A percentile compares a stretch with the other conserved stretches of the same genome.
Evolutionary conservation across 2,888 invertebrate species (phyloP).

Genomic region (Encarsia formosa): DNA sequence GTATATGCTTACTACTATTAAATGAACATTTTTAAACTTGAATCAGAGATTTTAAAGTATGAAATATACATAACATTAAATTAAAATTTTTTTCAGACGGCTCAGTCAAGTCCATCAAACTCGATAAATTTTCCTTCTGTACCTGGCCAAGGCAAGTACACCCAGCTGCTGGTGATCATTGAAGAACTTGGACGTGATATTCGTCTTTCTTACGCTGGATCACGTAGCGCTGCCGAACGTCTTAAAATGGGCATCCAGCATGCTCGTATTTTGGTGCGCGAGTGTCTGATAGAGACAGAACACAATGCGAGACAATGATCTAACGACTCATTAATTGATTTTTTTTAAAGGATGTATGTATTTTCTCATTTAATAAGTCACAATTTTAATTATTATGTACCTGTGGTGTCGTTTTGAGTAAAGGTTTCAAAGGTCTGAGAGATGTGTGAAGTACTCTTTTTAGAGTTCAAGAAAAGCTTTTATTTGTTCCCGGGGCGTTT

Average conservation of each 20-base stretch:
- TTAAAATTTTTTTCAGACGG: conserved; percentile 28
- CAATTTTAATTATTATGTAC: no score
- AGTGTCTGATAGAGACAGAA: conserved; percentile 48
- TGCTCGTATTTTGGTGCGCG: conserved; percentile 47
- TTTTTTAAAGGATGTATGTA: no score
- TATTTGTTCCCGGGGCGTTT: no score
- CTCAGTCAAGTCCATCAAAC: conserved; percentile 47
- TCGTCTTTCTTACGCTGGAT: conserved; percentile 49
- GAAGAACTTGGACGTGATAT: conserved; percentile 53
- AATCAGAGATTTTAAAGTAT: background rate
- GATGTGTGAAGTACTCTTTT: no score
- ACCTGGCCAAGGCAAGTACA: conserved; percentile 50
- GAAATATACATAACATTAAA: background rate
- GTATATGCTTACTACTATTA: no score
- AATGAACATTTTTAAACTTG: no score
- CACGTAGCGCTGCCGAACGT: conserved; percentile 48
- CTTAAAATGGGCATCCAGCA: conserved; percentile 50
- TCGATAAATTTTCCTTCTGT: conserved; percentile 47
- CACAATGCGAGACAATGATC: conserved; percentile 50
- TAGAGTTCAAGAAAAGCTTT: no score
- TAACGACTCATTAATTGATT: no score
- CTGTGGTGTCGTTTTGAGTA: no score
- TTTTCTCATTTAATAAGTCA: no score
- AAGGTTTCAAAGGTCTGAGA: no score
- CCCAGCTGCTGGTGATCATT: conserved; percentile 49